phyloP scores from a whole-genome alignment of 2,888 invertebrate species.

The Synergus gifuensis region DNA sequence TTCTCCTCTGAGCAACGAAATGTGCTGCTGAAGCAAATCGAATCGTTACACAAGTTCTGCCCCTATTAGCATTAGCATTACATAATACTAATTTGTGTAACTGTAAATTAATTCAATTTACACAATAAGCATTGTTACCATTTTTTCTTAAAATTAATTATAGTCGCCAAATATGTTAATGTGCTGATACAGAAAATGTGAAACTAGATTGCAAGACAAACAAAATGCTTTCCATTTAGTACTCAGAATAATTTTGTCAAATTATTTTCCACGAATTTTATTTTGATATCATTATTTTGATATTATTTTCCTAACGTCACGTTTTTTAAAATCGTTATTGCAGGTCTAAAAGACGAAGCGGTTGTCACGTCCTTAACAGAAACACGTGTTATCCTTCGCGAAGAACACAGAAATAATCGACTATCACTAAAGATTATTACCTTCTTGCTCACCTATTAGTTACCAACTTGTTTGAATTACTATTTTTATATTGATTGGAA shows the following conservation, averaged over 20 bases:
- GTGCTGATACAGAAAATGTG: slow-evolving; percentile 6
- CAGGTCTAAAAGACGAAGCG: background rate
- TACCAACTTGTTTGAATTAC: background rate
- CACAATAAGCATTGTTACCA: slow-evolving; percentile 1
- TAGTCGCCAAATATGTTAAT: background rate
- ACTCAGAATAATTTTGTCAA: background rate
- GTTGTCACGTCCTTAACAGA: slow-evolving; percentile 5
- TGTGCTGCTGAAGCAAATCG: slow-evolving; percentile 17
- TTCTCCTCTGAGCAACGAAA: background rate
- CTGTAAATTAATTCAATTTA: slow-evolving; percentile 11
- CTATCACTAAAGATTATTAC: background rate
- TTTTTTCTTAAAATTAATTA: slow-evolving; percentile 24
- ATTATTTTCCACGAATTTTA: background rate
- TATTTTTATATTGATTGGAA: background rate
- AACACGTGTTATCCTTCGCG: slow-evolving; percentile 1
- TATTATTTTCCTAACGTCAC: background rate
- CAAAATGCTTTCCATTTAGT: background rate
- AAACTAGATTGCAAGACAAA: background rate
- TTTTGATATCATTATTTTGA: background rate
- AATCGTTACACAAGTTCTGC: slow-evolving; percentile 26
- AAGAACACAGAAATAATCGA: background rate
- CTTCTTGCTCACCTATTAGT: background rate
- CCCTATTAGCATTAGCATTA: slow-evolving; percentile 22
- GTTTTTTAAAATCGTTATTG: background rate
- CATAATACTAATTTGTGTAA: slow-evolving; percentile 20